phyloP scores from a whole-genome alignment of 2,888 invertebrate species.

The Sericinus montela region DNA sequence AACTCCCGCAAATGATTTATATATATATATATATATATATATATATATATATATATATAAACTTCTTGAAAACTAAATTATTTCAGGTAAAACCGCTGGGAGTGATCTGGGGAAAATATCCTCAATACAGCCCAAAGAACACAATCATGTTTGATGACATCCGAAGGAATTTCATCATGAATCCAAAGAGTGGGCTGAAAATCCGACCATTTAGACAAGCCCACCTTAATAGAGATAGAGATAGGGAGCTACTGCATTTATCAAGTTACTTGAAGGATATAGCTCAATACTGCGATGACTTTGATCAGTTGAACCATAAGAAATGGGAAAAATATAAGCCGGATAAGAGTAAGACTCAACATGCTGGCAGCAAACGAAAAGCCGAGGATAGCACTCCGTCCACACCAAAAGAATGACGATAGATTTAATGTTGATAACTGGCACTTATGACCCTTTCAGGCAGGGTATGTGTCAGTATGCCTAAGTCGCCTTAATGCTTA shows the following conservation, averaged over 20 bases:
- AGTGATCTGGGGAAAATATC: slow-evolving; percentile 97
- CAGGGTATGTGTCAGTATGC: neutral
- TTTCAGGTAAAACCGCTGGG: slow-evolving; percentile 94
- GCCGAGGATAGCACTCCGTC: slow-evolving; percentile 63
- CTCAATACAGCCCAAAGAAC: slow-evolving; percentile 92
- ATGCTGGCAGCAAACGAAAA: slow-evolving; percentile 66
- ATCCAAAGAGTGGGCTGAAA: slow-evolving; percentile 94
- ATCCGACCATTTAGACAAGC: slow-evolving; percentile 95
- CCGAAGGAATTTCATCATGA: slow-evolving; percentile 97
- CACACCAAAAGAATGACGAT: slow-evolving; percentile 60
- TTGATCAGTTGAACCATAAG: slow-evolving; percentile 90
- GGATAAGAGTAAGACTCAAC: slow-evolving; percentile 47
- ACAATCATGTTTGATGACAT: slow-evolving; percentile 99
- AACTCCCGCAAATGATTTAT: no score
- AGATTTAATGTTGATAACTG: slow-evolving; percentile 11
- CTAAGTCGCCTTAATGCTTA: slow-evolving; percentile 33
- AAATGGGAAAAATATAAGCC: slow-evolving; percentile 93
- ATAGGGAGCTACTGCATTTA: slow-evolving; percentile 89
- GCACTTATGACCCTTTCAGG: neutral
- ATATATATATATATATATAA: neutral
- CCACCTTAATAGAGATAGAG: slow-evolving; percentile 90
- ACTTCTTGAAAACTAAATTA: neutral
- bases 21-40: neutral
- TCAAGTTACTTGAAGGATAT: slow-evolving; percentile 91
- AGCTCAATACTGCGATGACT: slow-evolving; percentile 88